phyloP scores from a whole-genome alignment of 2,888 invertebrate genomes.

The Oscheius sp. region DNA sequence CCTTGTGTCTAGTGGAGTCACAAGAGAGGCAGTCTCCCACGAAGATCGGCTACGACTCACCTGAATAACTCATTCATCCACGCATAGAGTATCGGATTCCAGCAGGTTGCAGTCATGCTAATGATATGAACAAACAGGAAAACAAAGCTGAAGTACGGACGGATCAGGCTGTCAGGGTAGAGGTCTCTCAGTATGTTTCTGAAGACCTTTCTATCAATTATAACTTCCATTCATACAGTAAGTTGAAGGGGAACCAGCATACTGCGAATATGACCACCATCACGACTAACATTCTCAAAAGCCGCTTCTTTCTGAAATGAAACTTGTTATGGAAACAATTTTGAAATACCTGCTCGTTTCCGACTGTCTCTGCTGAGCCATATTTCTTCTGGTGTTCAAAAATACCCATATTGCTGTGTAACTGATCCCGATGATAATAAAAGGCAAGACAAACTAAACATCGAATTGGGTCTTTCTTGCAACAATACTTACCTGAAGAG shows the following conservation, averaged over 20 bases:
- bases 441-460: conserved; percentile 88
- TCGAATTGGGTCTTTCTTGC: background rate
- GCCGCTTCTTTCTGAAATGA: conserved; percentile 80
- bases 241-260: conserved; percentile 87
- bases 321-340: background rate
- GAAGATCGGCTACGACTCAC: conserved; percentile 33
- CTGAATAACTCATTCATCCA: conserved; percentile 84
- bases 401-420: conserved; percentile 87
- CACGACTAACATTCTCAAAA: conserved; percentile 95
- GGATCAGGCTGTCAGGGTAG: conserved; percentile 75
- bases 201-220: conserved; percentile 29
- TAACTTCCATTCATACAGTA: conserved; percentile 80
- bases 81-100: conserved; percentile 92
- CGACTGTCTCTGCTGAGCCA: conserved; percentile 40
- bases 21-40: conserved; percentile 22
- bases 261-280: conserved; percentile 95
- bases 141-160: conserved; percentile 87
- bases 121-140: conserved; percentile 90
- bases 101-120: conserved; percentile 78
- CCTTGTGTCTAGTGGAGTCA: conserved; percentile 4
- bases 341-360: conserved; percentile 29
- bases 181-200: conserved; percentile 69
- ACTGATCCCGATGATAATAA: conserved; percentile 91
- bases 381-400: conserved; percentile 48
- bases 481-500: conserved; percentile 78